A percentile compares a stretch with the other conserved stretches of the same genome.
Conservation (phyloP, 1,140 invertebrate species). For the Leptinotarsa undecemlineata region DNA sequence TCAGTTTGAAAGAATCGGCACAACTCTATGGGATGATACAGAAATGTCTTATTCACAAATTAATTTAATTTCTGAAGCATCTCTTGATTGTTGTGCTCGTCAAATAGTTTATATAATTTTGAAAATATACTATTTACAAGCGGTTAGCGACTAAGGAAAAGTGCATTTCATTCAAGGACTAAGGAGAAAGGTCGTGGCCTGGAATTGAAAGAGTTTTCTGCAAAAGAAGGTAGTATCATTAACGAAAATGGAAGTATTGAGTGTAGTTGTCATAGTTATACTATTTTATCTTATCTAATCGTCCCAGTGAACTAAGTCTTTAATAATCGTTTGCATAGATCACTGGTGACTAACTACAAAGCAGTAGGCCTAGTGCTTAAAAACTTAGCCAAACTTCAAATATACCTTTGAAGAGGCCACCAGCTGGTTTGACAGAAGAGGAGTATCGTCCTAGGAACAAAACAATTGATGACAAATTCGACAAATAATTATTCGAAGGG, state of each 20-base stretch:
- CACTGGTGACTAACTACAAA: no score
- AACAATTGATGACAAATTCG: neutral
- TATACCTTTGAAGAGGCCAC: slow-evolving; percentile 55
- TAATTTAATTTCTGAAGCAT: neutral
- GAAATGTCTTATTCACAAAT: no score
- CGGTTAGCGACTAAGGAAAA: slow-evolving; percentile 18
- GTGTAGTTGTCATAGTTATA: slow-evolving; percentile 28
- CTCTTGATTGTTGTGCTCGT: neutral
- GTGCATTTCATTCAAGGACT: slow-evolving; percentile 57
- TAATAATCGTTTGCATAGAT: no score
- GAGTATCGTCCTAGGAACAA: slow-evolving; percentile 51
- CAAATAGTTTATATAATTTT: slow-evolving; percentile 1
- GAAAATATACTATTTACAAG: slow-evolving; percentile 7
- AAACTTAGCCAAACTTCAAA: slow-evolving; percentile 30
- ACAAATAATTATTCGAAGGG: neutral
- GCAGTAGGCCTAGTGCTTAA: neutral
- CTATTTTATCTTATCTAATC: slow-evolving; percentile 33
- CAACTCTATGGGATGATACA: no score
- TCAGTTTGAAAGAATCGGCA: no score
- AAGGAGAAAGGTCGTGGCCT: slow-evolving; percentile 67
- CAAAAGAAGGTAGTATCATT: slow-evolving; percentile 59
- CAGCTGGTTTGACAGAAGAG: slow-evolving; percentile 48
- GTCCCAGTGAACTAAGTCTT: no score
- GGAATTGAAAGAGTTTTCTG: slow-evolving; percentile 68
- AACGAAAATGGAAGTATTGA: neutral